Conservation (phyloP, 1,140 invertebrate species). For the Melanaphis sacchari region DNA sequence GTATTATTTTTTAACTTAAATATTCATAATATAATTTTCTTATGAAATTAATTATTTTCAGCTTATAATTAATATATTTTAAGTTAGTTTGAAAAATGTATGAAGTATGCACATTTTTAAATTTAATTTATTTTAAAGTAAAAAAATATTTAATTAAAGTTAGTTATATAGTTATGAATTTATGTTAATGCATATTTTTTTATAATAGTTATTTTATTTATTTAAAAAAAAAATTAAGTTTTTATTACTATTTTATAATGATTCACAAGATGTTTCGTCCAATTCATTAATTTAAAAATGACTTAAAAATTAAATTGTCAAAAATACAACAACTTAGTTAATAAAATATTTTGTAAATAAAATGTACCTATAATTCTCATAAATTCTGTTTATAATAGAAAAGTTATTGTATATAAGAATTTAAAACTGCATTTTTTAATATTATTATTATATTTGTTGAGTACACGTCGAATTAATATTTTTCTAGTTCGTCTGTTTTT, state of each 20-base stretch:
- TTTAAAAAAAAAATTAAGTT: background rate
- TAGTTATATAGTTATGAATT: background rate
- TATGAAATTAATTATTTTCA: too few species aligned
- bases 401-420: background rate
- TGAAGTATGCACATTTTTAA: background rate
- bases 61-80: too few species aligned
- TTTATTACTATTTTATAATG: background rate
- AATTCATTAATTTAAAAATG: background rate
- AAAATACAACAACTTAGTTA: too few species aligned
- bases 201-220: background rate
- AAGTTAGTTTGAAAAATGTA: too few species aligned
- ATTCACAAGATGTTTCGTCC: background rate
- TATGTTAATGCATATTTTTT: background rate
- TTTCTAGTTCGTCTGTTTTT: too few species aligned
- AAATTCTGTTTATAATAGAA: background rate
- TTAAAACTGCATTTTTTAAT: background rate
- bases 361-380: background rate
- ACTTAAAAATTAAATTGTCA: background rate
- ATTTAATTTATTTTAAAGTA: background rate
- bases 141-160: background rate
- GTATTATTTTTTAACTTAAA: too few species aligned
- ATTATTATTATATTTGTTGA: background rate
- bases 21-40: too few species aligned
- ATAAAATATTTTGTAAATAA: background rate
- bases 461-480: background rate